Conservation (phyloP, 30 jellyfish, hydroid and myxozoan genomes). For the Morbakka virulenta region DNA sequence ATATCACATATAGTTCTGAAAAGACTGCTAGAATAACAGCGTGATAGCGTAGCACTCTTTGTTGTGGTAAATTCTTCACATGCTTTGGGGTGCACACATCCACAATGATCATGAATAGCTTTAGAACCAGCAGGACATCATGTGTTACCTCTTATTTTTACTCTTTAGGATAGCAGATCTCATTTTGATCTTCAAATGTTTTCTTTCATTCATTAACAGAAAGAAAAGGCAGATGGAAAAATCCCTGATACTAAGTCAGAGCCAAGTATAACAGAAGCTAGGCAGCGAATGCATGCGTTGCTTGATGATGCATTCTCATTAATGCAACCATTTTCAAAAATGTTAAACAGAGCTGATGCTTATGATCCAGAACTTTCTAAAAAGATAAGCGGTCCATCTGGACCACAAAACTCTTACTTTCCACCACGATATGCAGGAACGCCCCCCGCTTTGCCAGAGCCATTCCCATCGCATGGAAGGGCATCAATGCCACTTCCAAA, state of each 20-base stretch:
- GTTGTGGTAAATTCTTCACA: no score
- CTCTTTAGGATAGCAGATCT: no score
- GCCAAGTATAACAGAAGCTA: constrained; percentile 73
- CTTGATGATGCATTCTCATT: constrained; percentile 90
- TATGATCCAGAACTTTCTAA: not conserved
- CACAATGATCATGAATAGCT: no score
- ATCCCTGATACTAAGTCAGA: constrained; percentile 44
- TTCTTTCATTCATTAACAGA: not conserved
- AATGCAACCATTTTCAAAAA: constrained; percentile 46
- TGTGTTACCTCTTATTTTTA: no score
- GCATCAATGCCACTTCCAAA: constrained; percentile 67
- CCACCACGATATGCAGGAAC: constrained; percentile 49
- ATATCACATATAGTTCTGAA: no score
- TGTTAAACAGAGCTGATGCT: not conserved
- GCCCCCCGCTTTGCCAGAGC: constrained; percentile 63
- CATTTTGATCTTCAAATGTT: not conserved
- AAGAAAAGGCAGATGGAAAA: constrained; percentile 37
- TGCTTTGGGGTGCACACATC: no score
- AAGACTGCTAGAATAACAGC: no score
- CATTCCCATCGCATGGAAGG: constrained; percentile 87
- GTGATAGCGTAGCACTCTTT: no score
- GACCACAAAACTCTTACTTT: not conserved
- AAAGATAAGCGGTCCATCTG: not conserved
- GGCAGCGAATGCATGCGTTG: constrained; percentile 73
- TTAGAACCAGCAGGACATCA: no score